Evolutionary conservation across 2,888 invertebrate species (phyloP), one percentile per base, ranked within the genome.

Genomic region (Choristoneura rosaceana): DNA sequence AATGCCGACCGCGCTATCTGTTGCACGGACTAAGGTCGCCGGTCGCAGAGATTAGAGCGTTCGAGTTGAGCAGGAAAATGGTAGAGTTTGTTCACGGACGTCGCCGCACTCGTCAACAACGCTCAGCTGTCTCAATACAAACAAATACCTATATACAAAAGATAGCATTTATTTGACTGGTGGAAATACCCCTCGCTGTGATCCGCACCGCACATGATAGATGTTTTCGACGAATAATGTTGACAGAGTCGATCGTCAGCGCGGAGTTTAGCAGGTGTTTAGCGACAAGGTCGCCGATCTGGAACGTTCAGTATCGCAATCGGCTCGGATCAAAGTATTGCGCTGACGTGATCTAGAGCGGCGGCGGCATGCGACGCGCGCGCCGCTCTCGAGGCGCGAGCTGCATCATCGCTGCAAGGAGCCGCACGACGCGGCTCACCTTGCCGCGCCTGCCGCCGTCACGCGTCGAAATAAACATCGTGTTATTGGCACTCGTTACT

Each of bases 391-490:
- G n/a, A n/a, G 60, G 59, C 41, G 38, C 55, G 55, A 9, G 25
- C 25, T 4, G 55, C 55, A 25, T 17, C 55, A 55, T 17, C 55
- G 25, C 55, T 15, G 17, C 52, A 52, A 17, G 8, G 52, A 43
- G 50, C 59, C 25, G 34, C 50, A 25, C 12, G 41, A 15, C n/a
- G 12, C 33, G 15, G 10, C 34, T 41, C 62, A n/a, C 50, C 47
- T 25, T 8, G 60, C 15, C 60, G 60, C 15, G 38, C 8, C 60
- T 41, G 41, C n/a, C 63, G 43, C 45, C 34, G 59, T 69, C 70
- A 70, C 58, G 55, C 34, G 58, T 34, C 47, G 5, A 64, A 70
- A 70, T 70, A 64, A 58, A 64, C 59, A 55, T 15, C 41, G 41
- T 12, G 61, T 61, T 61, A 61, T 61, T 47, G 47, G n/a, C 47